Evolutionary conservation across 2,797 vertebrate genomes (phyloP).

Genomic region (Anas acuta): DNA sequence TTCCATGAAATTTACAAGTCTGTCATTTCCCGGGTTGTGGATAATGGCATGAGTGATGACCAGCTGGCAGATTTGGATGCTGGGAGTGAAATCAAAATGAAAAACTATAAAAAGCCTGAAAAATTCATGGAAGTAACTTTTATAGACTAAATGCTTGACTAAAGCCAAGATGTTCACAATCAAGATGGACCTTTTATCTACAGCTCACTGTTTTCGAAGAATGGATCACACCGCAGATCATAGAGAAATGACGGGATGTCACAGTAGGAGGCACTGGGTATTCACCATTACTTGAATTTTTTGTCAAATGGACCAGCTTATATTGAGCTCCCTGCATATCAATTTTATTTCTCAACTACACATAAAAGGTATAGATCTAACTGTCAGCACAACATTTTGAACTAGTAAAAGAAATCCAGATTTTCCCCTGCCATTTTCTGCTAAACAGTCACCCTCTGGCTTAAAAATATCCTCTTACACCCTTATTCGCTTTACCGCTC

Average conservation of each 20-base stretch:
- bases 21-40: neutral
- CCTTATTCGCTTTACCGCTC: slow-evolving; percentile 79
- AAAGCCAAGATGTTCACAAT: slow-evolving; percentile 11
- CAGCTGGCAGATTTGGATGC: slow-evolving; percentile 49
- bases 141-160: slow-evolving; percentile 32
- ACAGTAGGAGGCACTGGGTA: neutral
- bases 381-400: slow-evolving; percentile 63
- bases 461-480: slow-evolving; percentile 47
- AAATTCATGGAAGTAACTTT: slow-evolving; percentile 40
- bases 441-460: slow-evolving; percentile 61
- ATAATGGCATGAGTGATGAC: slow-evolving; percentile 37
- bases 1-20: slow-evolving; percentile 45
- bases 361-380: neutral
- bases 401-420: slow-evolving; percentile 66
- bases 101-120: slow-evolving; percentile 56
- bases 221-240: neutral
- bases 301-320: neutral
- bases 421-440: slow-evolving; percentile 43
- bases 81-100: slow-evolving; percentile 46
- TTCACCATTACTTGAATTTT: neutral
- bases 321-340: neutral
- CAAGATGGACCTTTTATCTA: neutral
- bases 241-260: neutral
- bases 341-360: slow-evolving; percentile 28
- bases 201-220: neutral